These are phyloP conservation scores for Oxyruncus cristatus DNA, from an alignment of 2,113 vertebrate species.

Conservation along the genomic window DNA sequence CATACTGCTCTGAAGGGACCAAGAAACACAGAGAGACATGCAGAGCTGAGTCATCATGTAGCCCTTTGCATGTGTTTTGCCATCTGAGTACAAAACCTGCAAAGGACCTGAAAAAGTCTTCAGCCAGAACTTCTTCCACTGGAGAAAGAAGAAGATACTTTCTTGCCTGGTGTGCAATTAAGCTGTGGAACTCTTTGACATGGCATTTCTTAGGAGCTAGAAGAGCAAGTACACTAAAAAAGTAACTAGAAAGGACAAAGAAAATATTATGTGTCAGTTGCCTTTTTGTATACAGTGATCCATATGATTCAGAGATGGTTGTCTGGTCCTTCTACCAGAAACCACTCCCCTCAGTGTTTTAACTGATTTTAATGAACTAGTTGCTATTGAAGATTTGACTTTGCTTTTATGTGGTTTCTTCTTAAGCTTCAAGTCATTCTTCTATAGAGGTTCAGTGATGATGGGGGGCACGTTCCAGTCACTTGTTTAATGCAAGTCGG, in stretches of 20 bases:
- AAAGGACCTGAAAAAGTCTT: not conserved
- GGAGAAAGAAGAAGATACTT: not conserved
- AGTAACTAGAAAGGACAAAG: not conserved
- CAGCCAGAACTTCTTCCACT: not conserved
- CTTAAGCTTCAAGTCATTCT: not conserved
- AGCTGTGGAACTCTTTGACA: not conserved
- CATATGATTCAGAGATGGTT: not conserved
- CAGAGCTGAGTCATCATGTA: not conserved
- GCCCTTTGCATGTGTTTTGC: not conserved
- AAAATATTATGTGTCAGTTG: rapidly evolving
- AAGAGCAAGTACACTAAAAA: not conserved
- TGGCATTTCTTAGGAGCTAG: not conserved
- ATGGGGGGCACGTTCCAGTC: not conserved
- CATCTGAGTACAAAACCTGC: not conserved
- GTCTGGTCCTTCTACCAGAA: not conserved
- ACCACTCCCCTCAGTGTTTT: not conserved
- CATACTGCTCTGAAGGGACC: not conserved
- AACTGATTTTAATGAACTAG: not conserved
- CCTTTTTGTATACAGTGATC: not conserved
- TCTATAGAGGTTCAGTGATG: not conserved
- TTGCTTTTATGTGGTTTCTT: not conserved
- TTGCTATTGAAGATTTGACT: not conserved
- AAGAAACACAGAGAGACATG: not conserved
- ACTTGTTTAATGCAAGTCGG: not conserved
- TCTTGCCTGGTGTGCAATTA: not conserved